Percentiles rank a stretch among this genome's conserved stretches.
These are phyloP conservation scores for Nesidiocoris tenuis DNA, from an alignment of 2,888 invertebrate species.

Conservation along the genomic window DNA sequence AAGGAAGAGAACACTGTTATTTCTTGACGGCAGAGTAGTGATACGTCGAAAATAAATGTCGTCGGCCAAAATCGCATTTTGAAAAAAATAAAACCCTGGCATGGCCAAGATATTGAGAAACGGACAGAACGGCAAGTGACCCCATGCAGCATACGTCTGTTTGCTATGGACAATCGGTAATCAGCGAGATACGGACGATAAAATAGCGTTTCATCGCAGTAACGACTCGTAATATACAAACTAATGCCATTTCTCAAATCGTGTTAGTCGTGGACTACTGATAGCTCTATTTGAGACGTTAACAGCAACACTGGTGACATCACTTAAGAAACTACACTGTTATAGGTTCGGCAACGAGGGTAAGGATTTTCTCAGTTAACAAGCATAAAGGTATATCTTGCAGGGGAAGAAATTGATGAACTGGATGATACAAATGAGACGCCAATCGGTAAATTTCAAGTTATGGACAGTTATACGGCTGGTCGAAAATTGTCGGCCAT, in stretches of 20 bases:
- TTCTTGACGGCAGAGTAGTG: background rate
- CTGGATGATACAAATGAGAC: too few relatives aligned
- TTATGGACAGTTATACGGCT: too few relatives aligned
- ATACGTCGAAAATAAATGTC: background rate
- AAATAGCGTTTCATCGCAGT: background rate
- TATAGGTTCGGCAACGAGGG: too few relatives aligned
- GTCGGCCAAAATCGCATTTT: too few relatives aligned
- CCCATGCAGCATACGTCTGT: conserved; percentile 46
- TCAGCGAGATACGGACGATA: conserved; percentile 16
- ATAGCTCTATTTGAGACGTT: background rate
- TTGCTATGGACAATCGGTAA: conserved; percentile 14
- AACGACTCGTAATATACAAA: too few relatives aligned
- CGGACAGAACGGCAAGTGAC: conserved; percentile 41
- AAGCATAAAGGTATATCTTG: too few relatives aligned
- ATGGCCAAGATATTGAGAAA: conserved; percentile 47
- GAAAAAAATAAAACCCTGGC: conserved; percentile 46
- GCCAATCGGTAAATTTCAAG: too few relatives aligned
- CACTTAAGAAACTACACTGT: background rate
- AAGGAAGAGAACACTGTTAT: conserved; percentile 5
- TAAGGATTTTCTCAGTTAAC: too few relatives aligned
- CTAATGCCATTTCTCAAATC: too few relatives aligned
- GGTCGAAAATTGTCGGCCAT: too few relatives aligned
- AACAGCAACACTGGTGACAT: background rate
- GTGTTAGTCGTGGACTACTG: background rate
- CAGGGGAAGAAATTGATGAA: too few relatives aligned